These are phyloP conservation scores for Leucozona laternaria DNA, from an alignment of 2,888 invertebrate genomes.

Conservation along the genomic window DNA sequence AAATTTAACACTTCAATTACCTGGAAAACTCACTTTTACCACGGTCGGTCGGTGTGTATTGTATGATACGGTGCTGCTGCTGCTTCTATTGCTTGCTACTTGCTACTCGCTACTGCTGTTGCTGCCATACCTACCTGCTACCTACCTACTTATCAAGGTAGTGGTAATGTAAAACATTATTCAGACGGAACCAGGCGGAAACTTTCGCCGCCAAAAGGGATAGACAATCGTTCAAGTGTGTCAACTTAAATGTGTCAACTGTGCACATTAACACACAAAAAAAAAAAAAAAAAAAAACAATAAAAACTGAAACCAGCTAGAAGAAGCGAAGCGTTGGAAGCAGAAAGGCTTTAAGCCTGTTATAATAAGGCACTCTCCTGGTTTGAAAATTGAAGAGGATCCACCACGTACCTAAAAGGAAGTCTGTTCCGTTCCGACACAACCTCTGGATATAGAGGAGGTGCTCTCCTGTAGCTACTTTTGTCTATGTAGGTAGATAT, in stretches of 20 bases:
- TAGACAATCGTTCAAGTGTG: constrained; percentile 74
- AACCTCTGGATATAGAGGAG: constrained; percentile 20
- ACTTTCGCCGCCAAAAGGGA: constrained; percentile 56
- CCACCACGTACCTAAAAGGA: constrained; percentile 57
- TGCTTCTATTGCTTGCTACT: background rate
- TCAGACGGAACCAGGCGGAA: constrained; percentile 66
- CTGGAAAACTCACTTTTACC: constrained; percentile 64
- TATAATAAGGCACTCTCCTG: constrained; percentile 55
- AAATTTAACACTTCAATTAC: constrained; percentile 76
- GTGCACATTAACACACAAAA: constrained; percentile 46
- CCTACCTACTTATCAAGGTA: constrained; percentile 44
- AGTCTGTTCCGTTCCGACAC: constrained; percentile 48
- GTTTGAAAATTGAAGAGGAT: constrained; percentile 57
- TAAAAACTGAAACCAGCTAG: background rate
- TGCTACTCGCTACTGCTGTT: background rate
- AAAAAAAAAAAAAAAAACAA: background rate
- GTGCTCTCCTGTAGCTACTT: constrained; percentile 1
- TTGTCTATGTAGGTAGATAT: background rate
- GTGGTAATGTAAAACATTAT: constrained; percentile 64
- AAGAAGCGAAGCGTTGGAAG: constrained; percentile 12
- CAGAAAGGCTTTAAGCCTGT: constrained; percentile 60
- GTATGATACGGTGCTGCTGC: background rate
- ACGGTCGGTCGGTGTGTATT: background rate
- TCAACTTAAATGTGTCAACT: constrained; percentile 75
- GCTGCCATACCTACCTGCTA: constrained; percentile 13